Conservation (phyloP, 2,888 invertebrate genomes). For the Antitype chi region DNA sequence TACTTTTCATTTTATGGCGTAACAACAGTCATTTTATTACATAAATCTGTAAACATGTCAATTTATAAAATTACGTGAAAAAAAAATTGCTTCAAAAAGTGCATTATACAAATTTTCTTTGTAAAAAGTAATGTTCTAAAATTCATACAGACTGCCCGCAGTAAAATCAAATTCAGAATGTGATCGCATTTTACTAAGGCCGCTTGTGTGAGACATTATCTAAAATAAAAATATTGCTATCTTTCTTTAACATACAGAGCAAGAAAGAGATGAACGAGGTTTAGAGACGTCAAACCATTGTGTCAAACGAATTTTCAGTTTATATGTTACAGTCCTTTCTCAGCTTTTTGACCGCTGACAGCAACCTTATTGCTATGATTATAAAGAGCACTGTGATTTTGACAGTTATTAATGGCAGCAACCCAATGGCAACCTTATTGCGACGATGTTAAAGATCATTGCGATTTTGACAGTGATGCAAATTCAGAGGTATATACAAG, state of each 20-base stretch:
- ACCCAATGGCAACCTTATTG: no score
- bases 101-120: neutral
- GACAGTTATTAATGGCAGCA: no score
- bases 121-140: neutral
- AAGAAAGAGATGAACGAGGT: neutral
- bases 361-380: no score
- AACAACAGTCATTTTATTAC: constrained; percentile 29
- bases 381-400: no score
- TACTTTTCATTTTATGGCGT: constrained; percentile 61
- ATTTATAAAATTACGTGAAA: constrained; percentile 11
- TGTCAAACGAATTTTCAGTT: neutral
- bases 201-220: neutral
- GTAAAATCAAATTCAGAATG: neutral
- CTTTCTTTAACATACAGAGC: neutral
- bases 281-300: neutral
- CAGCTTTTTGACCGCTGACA: no score
- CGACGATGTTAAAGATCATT: no score
- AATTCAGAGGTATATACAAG: no score
- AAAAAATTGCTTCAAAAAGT: constrained; percentile 21
- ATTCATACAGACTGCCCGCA: neutral
- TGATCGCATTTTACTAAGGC: neutral
- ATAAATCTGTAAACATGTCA: constrained; percentile 15
- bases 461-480: no score
- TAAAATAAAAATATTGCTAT: constrained; percentile 16
- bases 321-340: no score